A percentile compares a stretch with the other conserved stretches of the same genome.
phyloP scores from a whole-genome alignment of 92 coral and sea anemone genomes.

The Umimayanthus kanabou region DNA sequence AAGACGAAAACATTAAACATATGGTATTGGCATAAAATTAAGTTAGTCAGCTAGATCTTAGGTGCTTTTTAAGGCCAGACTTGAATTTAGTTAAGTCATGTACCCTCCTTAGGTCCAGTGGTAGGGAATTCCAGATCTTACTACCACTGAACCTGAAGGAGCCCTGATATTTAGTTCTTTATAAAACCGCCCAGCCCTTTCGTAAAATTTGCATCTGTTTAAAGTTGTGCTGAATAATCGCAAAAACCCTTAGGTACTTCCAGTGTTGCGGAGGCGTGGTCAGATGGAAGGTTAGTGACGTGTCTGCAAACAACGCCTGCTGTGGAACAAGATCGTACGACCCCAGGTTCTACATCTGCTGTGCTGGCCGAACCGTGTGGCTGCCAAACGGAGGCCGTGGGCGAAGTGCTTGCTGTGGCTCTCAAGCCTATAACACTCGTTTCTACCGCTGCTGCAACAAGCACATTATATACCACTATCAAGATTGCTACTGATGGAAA shows the following conservation, averaged over 20 bases:
- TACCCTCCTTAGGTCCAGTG: no score
- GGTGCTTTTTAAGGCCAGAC: no score
- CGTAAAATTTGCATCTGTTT: no score
- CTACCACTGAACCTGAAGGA: no score
- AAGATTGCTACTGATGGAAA: neutral
- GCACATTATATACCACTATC: neutral
- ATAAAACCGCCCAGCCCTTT: no score
- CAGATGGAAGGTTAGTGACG: neutral
- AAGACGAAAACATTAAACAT: no score
- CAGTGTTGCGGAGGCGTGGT: neutral
- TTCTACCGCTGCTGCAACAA: slow-evolving; percentile 9
- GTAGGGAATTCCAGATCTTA: no score
- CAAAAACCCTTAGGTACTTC: neutral
- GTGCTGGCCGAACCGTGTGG: neutral
- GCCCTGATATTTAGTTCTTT: no score
- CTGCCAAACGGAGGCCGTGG: neutral
- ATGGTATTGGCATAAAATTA: no score
- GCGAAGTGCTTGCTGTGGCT: slow-evolving; percentile 21
- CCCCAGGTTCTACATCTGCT: neutral
- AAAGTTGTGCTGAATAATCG: no score
- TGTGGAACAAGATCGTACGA: slow-evolving; percentile 14
- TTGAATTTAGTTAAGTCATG: no score
- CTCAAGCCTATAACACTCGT: neutral
- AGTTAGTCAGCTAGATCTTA: no score
- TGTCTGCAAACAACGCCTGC: neutral